A percentile compares a stretch with the other conserved stretches of the same genome.
Conservation (phyloP, 2,888 invertebrate species). For the Chironomus tentans region DNA sequence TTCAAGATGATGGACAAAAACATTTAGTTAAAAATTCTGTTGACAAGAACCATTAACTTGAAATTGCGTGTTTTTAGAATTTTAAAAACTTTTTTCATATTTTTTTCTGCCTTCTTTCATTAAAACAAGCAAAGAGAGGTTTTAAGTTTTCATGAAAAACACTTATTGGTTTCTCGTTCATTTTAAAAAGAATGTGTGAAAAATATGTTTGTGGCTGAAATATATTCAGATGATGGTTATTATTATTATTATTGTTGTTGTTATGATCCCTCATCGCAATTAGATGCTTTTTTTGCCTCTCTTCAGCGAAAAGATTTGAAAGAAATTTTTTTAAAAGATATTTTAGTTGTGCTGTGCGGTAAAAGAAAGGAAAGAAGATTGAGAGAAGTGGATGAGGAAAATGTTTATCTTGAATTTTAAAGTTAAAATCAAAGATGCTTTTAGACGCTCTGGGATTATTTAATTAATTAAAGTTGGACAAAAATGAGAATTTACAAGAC, state of each 20-base stretch:
- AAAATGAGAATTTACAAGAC: slow-evolving; percentile 13
- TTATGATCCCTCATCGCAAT: background rate
- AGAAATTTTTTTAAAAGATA: background rate
- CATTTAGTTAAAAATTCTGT: slow-evolving; percentile 27
- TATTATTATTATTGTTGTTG: background rate
- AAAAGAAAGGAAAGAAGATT: background rate
- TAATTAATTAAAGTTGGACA: slow-evolving; percentile 20
- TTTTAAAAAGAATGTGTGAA: slow-evolving; percentile 17
- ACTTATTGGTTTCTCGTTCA: background rate
- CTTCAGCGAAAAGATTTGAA: background rate
- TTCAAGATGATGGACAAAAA: slow-evolving; percentile 24
- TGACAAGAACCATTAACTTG: slow-evolving; percentile 21
- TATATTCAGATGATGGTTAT: background rate
- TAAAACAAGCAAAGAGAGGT: too few relatives aligned
- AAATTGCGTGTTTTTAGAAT: slow-evolving; percentile 9
- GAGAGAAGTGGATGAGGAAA: background rate
- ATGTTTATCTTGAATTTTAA: background rate
- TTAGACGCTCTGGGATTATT: slow-evolving; percentile 10
- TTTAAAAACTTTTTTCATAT: background rate
- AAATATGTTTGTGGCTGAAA: background rate
- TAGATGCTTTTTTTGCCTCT: background rate
- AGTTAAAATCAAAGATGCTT: background rate
- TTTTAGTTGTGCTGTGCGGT: background rate
- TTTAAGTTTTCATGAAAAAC: background rate
- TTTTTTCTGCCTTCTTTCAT: background rate